Percentiles rank a stretch among this genome's conserved stretches.
Conservation (phyloP, 2,888 invertebrate genomes). For the Theretra japonica region DNA sequence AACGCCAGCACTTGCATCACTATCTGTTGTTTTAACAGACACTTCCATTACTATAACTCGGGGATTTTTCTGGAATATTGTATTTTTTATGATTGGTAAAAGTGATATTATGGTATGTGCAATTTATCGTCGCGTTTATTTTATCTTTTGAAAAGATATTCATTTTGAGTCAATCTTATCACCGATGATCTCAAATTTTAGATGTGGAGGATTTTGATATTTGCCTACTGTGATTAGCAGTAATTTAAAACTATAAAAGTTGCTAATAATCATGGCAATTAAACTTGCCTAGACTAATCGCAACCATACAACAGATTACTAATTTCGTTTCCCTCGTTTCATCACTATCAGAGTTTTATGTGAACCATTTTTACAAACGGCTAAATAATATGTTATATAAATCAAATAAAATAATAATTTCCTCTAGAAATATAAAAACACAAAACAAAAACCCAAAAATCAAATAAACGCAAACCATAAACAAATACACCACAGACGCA, state of each 20-base stretch:
- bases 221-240: too few relatives aligned
- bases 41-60: slow-evolving; percentile 31
- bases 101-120: too few relatives aligned
- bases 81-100: neutral
- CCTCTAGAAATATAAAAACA: neutral
- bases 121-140: too few relatives aligned
- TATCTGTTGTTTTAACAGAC: slow-evolving; percentile 37
- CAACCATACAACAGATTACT: too few relatives aligned
- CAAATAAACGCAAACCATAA: neutral
- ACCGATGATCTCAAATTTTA: too few relatives aligned
- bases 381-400: neutral
- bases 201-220: too few relatives aligned
- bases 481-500: slow-evolving; percentile 20
- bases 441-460: neutral
- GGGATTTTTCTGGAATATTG: slow-evolving; percentile 27
- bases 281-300: too few relatives aligned
- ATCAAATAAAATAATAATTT: neutral
- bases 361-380: too few relatives aligned
- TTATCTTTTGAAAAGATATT: too few relatives aligned
- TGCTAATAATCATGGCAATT: too few relatives aligned
- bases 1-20: slow-evolving; percentile 38
- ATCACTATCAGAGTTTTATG: neutral
- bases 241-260: too few relatives aligned
- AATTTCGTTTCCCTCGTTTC: neutral
- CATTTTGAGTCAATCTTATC: too few relatives aligned